phyloP scores from a whole-genome alignment of 2,797 vertebrate genomes.

The Luscinia megarhynchos region DNA sequence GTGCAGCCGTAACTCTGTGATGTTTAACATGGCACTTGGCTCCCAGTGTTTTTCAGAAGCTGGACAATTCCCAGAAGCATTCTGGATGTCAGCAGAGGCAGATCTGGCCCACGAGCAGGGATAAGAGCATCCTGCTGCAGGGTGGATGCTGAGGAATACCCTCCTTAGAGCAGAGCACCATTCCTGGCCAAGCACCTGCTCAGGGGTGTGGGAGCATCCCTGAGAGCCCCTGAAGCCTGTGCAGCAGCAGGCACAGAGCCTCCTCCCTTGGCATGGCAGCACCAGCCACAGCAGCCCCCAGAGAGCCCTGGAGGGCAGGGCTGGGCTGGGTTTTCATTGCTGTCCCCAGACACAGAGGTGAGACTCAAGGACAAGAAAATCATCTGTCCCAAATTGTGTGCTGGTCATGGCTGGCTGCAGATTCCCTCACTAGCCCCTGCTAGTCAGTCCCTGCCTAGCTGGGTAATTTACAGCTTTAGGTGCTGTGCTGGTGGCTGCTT shows the following conservation, averaged over 20 bases:
- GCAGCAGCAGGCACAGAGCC: not conserved
- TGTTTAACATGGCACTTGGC: not conserved
- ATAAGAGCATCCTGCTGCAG: not conserved
- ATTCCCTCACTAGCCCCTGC: not conserved
- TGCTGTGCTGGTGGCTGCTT: not conserved
- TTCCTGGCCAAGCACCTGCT: not conserved
- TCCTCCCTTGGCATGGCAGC: not conserved
- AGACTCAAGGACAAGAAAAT: not conserved
- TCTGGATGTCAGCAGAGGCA: not conserved
- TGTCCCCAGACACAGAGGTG: fast-evolving
- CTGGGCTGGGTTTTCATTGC: not conserved
- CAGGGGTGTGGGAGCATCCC: not conserved
- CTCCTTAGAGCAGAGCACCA: not conserved
- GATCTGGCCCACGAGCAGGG: fast-evolving
- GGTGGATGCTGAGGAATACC: not conserved
- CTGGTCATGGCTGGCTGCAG: not conserved
- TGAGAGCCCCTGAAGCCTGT: not conserved
- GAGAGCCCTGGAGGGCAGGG: not conserved
- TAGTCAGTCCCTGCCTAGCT: not conserved
- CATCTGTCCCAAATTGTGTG: not conserved
- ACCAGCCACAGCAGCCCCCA: not conserved
- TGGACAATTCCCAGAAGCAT: not conserved
- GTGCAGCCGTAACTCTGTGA: not conserved
- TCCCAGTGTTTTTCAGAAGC: not conserved
- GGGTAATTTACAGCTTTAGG: not conserved